A percentile compares a stretch with the other conserved stretches of the same genome.
phyloP scores from a whole-genome alignment of 2,797 vertebrate species.

The Bovichtus variegatus region DNA sequence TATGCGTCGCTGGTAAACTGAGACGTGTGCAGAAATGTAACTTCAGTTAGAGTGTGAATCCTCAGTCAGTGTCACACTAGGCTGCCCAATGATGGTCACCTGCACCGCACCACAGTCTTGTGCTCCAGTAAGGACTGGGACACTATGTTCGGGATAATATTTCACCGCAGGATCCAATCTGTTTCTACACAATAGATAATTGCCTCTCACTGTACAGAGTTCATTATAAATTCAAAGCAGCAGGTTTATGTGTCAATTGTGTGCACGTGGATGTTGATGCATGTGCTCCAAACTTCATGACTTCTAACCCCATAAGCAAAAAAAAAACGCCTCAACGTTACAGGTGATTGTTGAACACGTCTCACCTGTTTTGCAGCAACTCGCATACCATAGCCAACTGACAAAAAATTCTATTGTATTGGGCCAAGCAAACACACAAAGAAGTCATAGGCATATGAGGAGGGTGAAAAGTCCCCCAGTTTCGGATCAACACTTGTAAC shows the following conservation, averaged over 20 bases:
- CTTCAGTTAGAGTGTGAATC: neutral
- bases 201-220: neutral
- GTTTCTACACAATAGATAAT: neutral
- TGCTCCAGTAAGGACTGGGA: neutral
- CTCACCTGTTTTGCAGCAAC: conserved; percentile 36
- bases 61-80: neutral
- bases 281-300: neutral
- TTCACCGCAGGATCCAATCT: neutral
- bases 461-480: neutral
- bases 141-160: neutral
- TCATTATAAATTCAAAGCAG: conserved; percentile 9
- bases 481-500: conserved; percentile 13
- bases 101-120: conserved; percentile 6
- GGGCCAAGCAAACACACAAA: neutral
- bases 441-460: neutral
- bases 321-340: no score
- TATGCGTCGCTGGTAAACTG: neutral
- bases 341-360: conserved; percentile 15
- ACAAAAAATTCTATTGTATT: neutral
- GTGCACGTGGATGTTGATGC: neutral
- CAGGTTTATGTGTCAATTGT: neutral
- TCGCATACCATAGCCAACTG: conserved; percentile 9
- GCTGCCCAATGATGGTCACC: neutral
- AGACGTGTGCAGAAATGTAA: neutral
- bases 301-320: neutral